These are phyloP conservation scores for Norana najaformis DNA, from an alignment of 2,888 invertebrate genomes.

Conservation along the genomic window DNA sequence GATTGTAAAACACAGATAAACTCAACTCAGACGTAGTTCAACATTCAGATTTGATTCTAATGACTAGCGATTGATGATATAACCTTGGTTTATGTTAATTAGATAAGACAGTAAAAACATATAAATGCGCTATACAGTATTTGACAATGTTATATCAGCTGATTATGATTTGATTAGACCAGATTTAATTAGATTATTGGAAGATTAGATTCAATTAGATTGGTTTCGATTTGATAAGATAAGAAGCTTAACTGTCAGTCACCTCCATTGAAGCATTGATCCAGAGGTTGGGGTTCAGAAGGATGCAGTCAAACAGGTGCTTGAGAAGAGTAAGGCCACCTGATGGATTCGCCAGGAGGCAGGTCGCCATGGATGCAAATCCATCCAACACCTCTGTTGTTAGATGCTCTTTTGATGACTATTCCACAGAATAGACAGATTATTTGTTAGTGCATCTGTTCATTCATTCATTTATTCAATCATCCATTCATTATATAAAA, in stretches of 20 bases:
- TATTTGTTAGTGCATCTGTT: not conserved
- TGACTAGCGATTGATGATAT: no score
- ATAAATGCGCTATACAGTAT: no score
- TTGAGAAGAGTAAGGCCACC: conserved; percentile 17
- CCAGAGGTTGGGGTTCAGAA: conserved; percentile 16
- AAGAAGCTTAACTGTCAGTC: not conserved
- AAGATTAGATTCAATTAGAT: not conserved
- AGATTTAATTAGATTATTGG: no score
- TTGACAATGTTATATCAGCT: no score
- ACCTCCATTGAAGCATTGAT: conserved; percentile 17
- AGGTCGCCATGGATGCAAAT: conserved; percentile 15
- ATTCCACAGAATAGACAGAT: not conserved
- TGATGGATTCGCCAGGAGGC: conserved; percentile 9
- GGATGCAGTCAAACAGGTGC: conserved; percentile 16
- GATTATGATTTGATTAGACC: no score
- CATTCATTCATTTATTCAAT: not conserved
- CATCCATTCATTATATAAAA: not conserved
- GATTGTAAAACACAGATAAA: no score
- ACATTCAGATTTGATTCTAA: no score
- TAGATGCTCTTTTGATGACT: not conserved
- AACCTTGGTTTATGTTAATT: no score
- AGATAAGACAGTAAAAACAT: no score
- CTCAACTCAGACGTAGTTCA: no score
- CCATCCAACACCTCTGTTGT: conserved; percentile 20
- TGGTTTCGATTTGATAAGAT: not conserved